Evolutionary conservation across 1,140 invertebrate species (phyloP).

Genomic region (Antheraea mylitta): DNA sequence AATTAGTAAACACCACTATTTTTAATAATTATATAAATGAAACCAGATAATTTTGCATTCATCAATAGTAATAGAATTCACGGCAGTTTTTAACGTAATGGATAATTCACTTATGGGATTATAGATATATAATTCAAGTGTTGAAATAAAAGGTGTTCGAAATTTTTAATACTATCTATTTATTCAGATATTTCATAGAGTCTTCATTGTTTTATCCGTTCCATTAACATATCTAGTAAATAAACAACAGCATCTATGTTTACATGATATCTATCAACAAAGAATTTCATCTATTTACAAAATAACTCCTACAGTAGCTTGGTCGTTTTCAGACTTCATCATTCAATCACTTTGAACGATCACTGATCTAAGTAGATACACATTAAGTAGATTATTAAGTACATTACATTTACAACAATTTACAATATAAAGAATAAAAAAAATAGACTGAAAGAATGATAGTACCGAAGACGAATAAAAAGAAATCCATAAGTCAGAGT

Average conservation of each 20-base stretch:
- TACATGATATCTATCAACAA: slow-evolving; percentile 57
- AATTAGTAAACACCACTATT: too few relatives aligned
- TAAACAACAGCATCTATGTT: slow-evolving; percentile 61
- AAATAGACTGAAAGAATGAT: neutral
- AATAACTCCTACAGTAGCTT: slow-evolving; percentile 56
- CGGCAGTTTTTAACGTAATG: too few relatives aligned
- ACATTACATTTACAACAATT: slow-evolving; percentile 38
- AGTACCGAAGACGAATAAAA: neutral
- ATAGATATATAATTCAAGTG: neutral
- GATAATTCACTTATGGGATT: too few relatives aligned
- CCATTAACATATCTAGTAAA: slow-evolving; percentile 55
- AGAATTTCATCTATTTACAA: slow-evolving; percentile 62
- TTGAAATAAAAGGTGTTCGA: slow-evolving; percentile 4
- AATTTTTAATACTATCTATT: slow-evolving; percentile 49
- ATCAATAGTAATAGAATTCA: too few relatives aligned
- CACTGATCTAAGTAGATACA: slow-evolving; percentile 34
- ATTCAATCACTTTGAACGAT: slow-evolving; percentile 33
- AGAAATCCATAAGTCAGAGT: slow-evolving; percentile 4
- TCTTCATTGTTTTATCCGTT: slow-evolving; percentile 40
- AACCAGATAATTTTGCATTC: too few relatives aligned
- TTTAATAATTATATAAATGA: too few relatives aligned
- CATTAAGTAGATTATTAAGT: slow-evolving; percentile 15
- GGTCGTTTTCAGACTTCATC: slow-evolving; percentile 65
- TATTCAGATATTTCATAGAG: slow-evolving; percentile 59
- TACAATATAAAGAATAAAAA: slow-evolving; percentile 24